Evolutionary conservation across 2,888 invertebrate species (phyloP).

Genomic region (Clostera curtula): DNA sequence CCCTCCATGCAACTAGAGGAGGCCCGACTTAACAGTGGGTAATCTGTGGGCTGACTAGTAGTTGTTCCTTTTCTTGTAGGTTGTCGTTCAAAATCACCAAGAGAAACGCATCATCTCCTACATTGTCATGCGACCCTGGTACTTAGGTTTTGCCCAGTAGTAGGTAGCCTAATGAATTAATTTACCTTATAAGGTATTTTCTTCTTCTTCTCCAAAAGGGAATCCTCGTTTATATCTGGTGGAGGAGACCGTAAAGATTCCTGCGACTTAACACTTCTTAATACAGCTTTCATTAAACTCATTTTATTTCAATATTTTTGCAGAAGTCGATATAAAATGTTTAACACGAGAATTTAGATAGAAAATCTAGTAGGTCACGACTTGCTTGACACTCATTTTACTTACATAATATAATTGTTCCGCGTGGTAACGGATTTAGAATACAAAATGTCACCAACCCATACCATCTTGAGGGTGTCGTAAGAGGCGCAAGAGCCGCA

Average conservation of each 20-base stretch:
- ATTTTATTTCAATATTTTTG: constrained; percentile 21
- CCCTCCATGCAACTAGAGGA: no score
- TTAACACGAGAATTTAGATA: not conserved
- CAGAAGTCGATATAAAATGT: not conserved
- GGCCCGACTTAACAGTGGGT: no score
- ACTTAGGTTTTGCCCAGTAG: not conserved
- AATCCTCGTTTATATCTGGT: constrained; percentile 29
- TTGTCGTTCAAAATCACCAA: no score
- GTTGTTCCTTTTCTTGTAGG: no score
- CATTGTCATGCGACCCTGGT: not conserved
- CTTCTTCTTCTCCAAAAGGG: constrained; percentile 7
- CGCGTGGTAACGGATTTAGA: no score
- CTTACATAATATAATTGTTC: no score
- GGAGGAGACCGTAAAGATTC: constrained; percentile 39
- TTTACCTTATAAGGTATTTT: constrained; percentile 14
- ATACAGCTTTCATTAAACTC: constrained; percentile 37
- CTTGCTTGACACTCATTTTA: no score
- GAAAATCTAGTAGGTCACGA: constrained; percentile 32
- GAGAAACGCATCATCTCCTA: no score
- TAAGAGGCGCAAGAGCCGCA: no score
- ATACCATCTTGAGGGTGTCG: no score
- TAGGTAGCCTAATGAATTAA: not conserved
- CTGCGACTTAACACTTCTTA: constrained; percentile 34
- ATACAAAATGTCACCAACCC: no score
- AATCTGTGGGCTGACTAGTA: no score